Evolutionary conservation across 2,888 invertebrate species (phyloP), one percentile per base, ranked within the genome.

Genomic region (Alcis repandata): DNA sequence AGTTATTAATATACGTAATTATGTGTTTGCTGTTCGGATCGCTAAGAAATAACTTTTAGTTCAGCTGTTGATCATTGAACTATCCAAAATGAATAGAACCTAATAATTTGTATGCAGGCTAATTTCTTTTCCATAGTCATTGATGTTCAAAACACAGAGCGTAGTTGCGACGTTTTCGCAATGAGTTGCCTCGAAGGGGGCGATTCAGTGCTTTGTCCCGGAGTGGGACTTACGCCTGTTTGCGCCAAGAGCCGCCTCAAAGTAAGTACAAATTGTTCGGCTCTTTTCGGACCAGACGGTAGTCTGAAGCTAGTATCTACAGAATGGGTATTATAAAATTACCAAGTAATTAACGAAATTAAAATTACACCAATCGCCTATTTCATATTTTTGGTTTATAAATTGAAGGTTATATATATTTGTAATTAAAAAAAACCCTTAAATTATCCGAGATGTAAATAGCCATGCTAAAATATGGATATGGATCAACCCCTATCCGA

Each of bases 191-290:
- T 69, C 71, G 74, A 80, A 84, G 85, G 85, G 82, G 86, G 80
- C 81, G 78, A 81, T 77, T 79, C 83, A 71, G 78, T 79, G 85
- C 87, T 88, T 86, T 86, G 88, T 84, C 79, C 76, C 78, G 80
- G 82, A 88, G 88, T 86, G 87, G 83, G 84, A 82, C 88, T 89
- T 86, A 84, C 80, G 76, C 72, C 79, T 81, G 75, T 76, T 76
- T 74, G 72, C 71, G 67, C 73, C 71, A 54, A 72, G 71, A 70
- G 63, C 72, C 72, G 68, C 71, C 74, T 76, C 78, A 79, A 81
- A 81, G 80, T 71, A 72, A 77, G 78, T 75, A 73, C 45, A 56
- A 56, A 63, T 57, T 64, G 48, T 58, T 67, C 58, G 58, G 56
- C 56, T 59, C 52, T 66, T 66, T 68, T 65, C 60, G 51, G 65